These are phyloP conservation scores for Drosophila repleta DNA, from an alignment of 1,140 invertebrate species.

Conservation along the genomic window DNA sequence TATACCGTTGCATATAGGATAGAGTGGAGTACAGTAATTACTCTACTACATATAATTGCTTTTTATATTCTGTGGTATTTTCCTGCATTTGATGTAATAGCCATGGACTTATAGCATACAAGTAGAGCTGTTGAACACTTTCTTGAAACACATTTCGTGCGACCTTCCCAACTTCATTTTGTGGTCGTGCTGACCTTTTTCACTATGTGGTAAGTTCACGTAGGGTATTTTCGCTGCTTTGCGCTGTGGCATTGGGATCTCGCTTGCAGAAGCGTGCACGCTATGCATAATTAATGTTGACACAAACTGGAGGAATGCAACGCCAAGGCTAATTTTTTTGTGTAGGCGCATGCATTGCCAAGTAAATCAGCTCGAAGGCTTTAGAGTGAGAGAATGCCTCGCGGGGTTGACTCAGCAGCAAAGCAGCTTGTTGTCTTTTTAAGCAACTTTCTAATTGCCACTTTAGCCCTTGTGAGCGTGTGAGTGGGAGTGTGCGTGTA, in stretches of 20 bases:
- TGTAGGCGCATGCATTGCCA: constrained; percentile 61
- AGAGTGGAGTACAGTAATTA: background rate
- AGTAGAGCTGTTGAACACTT: constrained; percentile 26
- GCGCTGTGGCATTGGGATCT: constrained; percentile 12
- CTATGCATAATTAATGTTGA: constrained; percentile 77
- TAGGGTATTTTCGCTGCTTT: constrained; percentile 6
- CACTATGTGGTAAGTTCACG: background rate
- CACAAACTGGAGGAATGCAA: constrained; percentile 58
- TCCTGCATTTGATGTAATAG: constrained; percentile 10
- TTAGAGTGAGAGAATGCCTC: constrained; percentile 1
- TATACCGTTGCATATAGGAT: background rate
- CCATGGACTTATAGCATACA: constrained; percentile 1
- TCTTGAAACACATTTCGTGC: constrained; percentile 25
- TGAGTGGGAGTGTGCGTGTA: background rate
- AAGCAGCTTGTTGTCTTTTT: constrained; percentile 63
- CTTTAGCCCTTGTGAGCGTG: constrained; percentile 48
- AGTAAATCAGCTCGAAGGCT: constrained; percentile 74
- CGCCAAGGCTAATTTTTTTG: constrained; percentile 75
- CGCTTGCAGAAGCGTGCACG: constrained; percentile 5
- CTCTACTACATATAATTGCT: background rate
- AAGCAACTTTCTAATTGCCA: constrained; percentile 81
- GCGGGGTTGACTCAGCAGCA: constrained; percentile 48
- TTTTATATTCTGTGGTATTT: constrained; percentile 1
- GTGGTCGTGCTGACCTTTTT: constrained; percentile 51
- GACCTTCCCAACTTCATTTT: constrained; percentile 47